These are phyloP conservation scores for Oryzaephilus surinamensis DNA, from an alignment of 1,140 invertebrate species.

Conservation along the genomic window DNA sequence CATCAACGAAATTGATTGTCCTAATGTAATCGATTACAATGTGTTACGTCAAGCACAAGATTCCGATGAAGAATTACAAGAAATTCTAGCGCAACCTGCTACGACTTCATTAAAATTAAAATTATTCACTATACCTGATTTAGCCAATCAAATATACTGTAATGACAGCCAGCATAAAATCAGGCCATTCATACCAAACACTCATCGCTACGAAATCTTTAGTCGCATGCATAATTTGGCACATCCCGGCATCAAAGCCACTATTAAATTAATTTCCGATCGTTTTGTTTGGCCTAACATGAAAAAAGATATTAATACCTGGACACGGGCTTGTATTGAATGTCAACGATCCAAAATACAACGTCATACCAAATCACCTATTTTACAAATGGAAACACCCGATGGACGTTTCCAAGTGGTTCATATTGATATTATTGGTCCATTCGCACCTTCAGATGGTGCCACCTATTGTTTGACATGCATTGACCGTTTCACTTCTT, in stretches of 20 bases:
- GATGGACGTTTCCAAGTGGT: slow-evolving; percentile 18
- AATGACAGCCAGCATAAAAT: background rate
- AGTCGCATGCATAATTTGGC: slow-evolving; percentile 7
- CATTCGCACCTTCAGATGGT: slow-evolving; percentile 22
- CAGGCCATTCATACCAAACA: background rate
- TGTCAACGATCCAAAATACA: slow-evolving; percentile 11
- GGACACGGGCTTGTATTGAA: slow-evolving; percentile 3
- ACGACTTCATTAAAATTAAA: no score
- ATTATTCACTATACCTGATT: no score
- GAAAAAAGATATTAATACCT: slow-evolving; percentile 16
- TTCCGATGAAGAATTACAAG: slow-evolving; percentile 11
- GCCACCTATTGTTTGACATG: background rate
- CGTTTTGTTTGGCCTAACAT: slow-evolving; percentile 22
- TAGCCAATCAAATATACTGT: slow-evolving; percentile 11
- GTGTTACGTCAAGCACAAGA: background rate
- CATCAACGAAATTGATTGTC: slow-evolving; percentile 13
- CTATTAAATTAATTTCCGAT: slow-evolving; percentile 8
- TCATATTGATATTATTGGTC: slow-evolving; percentile 31
- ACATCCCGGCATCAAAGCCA: background rate
- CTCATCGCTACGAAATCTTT: background rate
- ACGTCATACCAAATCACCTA: slow-evolving; percentile 10
- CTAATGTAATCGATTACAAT: background rate
- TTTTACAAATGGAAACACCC: slow-evolving; percentile 8
- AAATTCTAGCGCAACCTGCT: no score
- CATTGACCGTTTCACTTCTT: slow-evolving; percentile 2